Conservation (phyloP, 2,797 vertebrate genomes). For the Dendrocincla tyrannina region DNA sequence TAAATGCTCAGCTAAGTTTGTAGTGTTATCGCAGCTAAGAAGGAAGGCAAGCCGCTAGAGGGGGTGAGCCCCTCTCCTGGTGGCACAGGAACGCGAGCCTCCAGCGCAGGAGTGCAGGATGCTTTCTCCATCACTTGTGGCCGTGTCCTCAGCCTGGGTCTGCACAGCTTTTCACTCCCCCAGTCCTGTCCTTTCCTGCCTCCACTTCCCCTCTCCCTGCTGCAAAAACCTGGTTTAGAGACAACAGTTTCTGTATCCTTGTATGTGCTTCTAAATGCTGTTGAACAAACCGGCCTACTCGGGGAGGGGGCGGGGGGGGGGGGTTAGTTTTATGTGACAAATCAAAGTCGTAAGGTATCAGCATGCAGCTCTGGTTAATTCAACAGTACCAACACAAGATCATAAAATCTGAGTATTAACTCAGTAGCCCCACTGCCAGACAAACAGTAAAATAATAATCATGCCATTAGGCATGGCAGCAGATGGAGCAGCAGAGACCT, state of each 20-base stretch:
- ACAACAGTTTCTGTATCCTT: background rate
- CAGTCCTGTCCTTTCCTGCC: background rate
- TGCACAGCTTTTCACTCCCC: background rate
- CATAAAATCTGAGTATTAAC: background rate
- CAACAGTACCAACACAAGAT: background rate
- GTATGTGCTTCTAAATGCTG: background rate
- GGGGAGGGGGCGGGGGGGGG: too few species aligned
- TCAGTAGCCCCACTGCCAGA: background rate
- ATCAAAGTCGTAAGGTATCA: background rate
- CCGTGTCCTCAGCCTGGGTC: background rate
- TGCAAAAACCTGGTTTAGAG: background rate
- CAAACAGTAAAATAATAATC: background rate
- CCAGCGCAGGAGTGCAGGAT: rapidly evolving
- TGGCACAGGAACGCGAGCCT: background rate
- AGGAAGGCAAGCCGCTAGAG: background rate
- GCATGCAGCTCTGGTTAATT: background rate
- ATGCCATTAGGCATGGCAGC: background rate
- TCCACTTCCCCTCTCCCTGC: background rate
- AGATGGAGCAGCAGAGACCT: background rate
- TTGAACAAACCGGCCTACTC: background rate
- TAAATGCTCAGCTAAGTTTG: rapidly evolving
- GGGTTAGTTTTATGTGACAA: background rate
- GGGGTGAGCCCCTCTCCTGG: background rate
- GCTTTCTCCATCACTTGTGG: background rate
- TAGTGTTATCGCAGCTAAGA: background rate